A percentile compares a stretch with the other conserved stretches of the same genome.
Conservation (phyloP, 2,113 vertebrate species). For the Zapornia atra region DNA sequence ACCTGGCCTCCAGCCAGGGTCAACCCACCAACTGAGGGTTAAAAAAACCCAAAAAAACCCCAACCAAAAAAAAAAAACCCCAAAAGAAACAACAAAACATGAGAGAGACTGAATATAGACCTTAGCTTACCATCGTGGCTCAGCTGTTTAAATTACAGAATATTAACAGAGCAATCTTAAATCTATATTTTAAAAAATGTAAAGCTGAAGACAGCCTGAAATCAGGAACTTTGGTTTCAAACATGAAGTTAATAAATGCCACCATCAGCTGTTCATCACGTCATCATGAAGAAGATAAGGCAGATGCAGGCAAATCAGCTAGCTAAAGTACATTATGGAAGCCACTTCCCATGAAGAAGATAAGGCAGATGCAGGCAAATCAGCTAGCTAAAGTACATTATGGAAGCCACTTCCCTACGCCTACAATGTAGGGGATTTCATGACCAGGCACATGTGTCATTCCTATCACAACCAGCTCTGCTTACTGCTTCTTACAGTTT, state of each 20-base stretch:
- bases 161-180: not conserved
- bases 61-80: not conserved
- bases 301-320: not conserved
- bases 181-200: not conserved
- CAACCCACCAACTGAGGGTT: too few species aligned
- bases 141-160: not conserved
- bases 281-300: not conserved
- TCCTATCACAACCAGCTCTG: not conserved
- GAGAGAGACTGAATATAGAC: not conserved
- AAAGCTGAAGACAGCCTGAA: not conserved
- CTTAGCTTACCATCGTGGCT: not conserved
- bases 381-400: not conserved
- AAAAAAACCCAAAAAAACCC: too few species aligned
- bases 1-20: too few species aligned
- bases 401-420: not conserved
- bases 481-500: not conserved
- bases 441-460: not conserved
- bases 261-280: not conserved
- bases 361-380: not conserved
- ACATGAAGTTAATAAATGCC: not conserved
- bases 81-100: not conserved
- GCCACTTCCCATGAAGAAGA: not conserved
- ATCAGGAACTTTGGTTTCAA: not conserved
- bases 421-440: not conserved
- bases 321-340: not conserved